phyloP scores from a whole-genome alignment of 2,113 vertebrate genomes.

The Thalassarche chlororhynchos region DNA sequence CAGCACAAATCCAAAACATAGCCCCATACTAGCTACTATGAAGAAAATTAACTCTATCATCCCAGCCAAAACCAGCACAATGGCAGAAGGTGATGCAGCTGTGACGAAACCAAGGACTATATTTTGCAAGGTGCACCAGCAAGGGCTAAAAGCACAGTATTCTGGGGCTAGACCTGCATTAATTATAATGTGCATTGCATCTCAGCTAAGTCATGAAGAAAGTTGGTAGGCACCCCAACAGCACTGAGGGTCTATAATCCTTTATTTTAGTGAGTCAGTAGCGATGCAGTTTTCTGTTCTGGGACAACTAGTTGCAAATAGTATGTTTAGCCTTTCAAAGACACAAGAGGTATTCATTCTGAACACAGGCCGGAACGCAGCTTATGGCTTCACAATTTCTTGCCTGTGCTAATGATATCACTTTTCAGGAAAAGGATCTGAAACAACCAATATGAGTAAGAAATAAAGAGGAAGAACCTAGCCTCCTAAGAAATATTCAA shows the following conservation, averaged over 20 bases:
- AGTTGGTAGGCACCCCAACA: not conserved
- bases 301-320: not conserved
- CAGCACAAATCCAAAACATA: too few relatives aligned
- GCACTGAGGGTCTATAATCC: not conserved
- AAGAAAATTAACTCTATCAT: too few relatives aligned
- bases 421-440: not conserved
- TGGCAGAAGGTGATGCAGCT: not conserved
- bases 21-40: too few relatives aligned
- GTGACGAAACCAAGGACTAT: not conserved
- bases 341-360: not conserved
- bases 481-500: not conserved
- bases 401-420: not conserved
- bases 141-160: not conserved
- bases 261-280: not conserved
- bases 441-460: not conserved
- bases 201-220: not conserved
- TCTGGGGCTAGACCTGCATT: not conserved
- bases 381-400: not conserved
- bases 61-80: not conserved
- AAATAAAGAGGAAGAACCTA: not conserved
- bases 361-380: not conserved
- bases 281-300: not conserved
- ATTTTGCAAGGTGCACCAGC: not conserved
- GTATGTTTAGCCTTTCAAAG: not conserved
- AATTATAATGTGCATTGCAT: not conserved